Evolutionary conservation across 2,888 invertebrate genomes (phyloP).

Genomic region (Chydorus sphaericus): DNA sequence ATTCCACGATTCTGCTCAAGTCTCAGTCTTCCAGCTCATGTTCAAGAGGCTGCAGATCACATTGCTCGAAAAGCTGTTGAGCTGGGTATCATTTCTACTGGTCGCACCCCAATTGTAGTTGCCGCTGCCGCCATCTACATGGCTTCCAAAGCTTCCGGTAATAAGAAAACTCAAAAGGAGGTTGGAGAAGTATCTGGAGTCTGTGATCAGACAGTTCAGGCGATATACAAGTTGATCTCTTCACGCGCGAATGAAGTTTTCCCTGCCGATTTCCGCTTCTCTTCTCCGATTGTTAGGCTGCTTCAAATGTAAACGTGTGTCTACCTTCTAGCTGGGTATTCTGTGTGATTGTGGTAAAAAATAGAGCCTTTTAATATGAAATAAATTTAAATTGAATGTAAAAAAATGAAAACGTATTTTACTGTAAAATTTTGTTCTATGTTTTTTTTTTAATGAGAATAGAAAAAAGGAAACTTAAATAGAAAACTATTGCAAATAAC

Average conservation of each 20-base stretch:
- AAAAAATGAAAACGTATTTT: no score
- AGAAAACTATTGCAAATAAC: no score
- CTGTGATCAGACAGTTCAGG: constrained; percentile 95
- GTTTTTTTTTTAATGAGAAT: no score
- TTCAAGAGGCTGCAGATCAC: constrained; percentile 85
- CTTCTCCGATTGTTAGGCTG: no score
- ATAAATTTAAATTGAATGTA: no score
- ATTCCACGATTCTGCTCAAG: constrained; percentile 99
- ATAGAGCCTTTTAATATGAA: no score
- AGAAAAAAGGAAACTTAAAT: no score
- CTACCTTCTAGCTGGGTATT: no score
- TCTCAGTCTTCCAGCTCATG: constrained; percentile 66
- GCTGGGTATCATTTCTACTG: constrained; percentile 91
- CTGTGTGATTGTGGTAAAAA: no score
- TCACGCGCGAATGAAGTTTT: constrained; percentile 83
- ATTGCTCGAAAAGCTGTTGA: constrained; percentile 95
- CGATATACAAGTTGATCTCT: constrained; percentile 94
- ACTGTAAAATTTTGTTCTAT: no score
- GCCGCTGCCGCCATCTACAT: constrained; percentile 99
- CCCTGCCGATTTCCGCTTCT: constrained; percentile 92
- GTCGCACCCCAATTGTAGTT: constrained; percentile 94
- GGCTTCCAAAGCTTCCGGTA: constrained; percentile 88
- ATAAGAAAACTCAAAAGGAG: constrained; percentile 72
- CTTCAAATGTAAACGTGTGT: no score
- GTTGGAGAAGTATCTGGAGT: constrained; percentile 97